These are phyloP conservation scores for Aspidiotus rigidus DNA, from an alignment of 2,888 invertebrate genomes.

Conservation along the genomic window DNA sequence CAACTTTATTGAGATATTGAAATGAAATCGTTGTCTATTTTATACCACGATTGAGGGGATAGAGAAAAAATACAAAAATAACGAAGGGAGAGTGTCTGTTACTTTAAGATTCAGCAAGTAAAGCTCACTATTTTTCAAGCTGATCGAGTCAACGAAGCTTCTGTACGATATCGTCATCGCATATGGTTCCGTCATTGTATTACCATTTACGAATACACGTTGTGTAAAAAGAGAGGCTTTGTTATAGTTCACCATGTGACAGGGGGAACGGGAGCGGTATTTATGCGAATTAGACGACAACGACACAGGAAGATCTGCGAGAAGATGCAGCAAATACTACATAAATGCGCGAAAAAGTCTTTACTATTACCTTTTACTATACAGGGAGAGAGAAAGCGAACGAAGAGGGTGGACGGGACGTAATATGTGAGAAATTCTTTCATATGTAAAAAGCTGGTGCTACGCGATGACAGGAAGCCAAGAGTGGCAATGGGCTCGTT, in stretches of 20 bases:
- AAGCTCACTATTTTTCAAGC: slow-evolving; percentile 30
- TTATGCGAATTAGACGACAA: slow-evolving; percentile 30
- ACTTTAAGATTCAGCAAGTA: slow-evolving; percentile 32
- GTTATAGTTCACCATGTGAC: slow-evolving; percentile 5
- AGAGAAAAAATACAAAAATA: not conserved
- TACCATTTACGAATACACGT: slow-evolving; percentile 27
- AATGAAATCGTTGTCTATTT: slow-evolving; percentile 16
- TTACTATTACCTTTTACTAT: slow-evolving; percentile 17
- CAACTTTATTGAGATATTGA: too few relatives aligned
- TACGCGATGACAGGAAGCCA: slow-evolving; percentile 9
- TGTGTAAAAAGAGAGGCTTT: slow-evolving; percentile 24
- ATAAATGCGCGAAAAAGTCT: slow-evolving; percentile 10
- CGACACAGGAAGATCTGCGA: slow-evolving; percentile 16
- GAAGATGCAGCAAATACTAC: slow-evolving; percentile 28
- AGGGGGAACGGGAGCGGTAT: slow-evolving; percentile 17
- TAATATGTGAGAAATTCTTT: slow-evolving; percentile 23
- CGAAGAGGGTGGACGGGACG: slow-evolving; percentile 11
- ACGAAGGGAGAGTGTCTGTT: not conserved
- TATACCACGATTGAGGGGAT: slow-evolving; percentile 14
- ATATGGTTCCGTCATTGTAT: slow-evolving; percentile 33
- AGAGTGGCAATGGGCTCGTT: slow-evolving; percentile 18
- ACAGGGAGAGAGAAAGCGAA: slow-evolving; percentile 3
- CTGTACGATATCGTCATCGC: slow-evolving; percentile 29
- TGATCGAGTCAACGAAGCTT: slow-evolving; percentile 8
- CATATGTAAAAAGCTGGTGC: slow-evolving; percentile 12